phyloP scores from a whole-genome alignment of 2,113 vertebrate species.

The Thryonomys swinderianus region DNA sequence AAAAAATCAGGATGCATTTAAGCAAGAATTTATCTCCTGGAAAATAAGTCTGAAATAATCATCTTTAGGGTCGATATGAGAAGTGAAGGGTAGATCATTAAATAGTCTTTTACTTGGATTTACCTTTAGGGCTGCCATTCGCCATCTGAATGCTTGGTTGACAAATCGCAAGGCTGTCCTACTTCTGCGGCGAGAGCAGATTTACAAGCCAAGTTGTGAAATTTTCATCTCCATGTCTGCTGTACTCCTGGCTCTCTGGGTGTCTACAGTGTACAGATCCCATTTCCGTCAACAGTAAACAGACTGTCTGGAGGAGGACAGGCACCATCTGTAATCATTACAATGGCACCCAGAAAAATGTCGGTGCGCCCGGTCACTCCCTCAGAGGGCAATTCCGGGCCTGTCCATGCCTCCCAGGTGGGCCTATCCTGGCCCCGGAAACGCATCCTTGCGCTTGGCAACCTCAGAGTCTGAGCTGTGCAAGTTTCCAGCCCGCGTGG shows the following conservation, averaged over 20 bases:
- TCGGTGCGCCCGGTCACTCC: background rate
- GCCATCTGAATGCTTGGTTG: conserved; percentile 54
- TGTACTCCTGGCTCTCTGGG: background rate
- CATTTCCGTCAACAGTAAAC: background rate
- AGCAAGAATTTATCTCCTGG: conserved; percentile 61
- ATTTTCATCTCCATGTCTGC: conserved; percentile 44
- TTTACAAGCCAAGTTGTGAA: conserved; percentile 60
- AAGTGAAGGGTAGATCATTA: conserved; percentile 70
- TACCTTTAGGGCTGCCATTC: conserved; percentile 61
- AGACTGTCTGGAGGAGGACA: background rate
- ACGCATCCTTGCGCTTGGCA: background rate
- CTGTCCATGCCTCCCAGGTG: background rate
- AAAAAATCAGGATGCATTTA: conserved; percentile 56
- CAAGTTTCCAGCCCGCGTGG: background rate
- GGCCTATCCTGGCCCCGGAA: background rate
- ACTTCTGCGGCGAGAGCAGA: conserved; percentile 47
- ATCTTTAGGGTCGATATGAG: conserved; percentile 62
- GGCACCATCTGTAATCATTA: background rate
- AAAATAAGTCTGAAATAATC: conserved; percentile 66
- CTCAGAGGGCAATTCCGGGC: background rate
- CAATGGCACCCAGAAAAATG: background rate
- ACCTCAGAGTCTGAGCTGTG: background rate
- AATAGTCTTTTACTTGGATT: conserved; percentile 50
- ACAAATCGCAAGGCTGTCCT: conserved; percentile 60
- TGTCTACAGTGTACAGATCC: background rate